Conservation (phyloP, 2,888 invertebrate species). For the Ptilodon capucinus region DNA sequence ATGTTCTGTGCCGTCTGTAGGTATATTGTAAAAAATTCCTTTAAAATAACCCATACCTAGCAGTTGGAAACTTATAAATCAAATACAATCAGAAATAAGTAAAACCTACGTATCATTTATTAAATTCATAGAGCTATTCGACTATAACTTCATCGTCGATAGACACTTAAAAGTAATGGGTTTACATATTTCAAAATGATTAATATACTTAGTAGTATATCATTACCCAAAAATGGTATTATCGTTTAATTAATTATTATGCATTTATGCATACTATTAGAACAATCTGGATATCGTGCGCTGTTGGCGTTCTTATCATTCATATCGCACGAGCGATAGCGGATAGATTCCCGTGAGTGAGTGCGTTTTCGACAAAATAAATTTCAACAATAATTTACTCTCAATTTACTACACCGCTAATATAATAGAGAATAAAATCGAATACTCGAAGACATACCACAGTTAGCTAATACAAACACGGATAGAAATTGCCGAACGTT, state of each 20-base stretch:
- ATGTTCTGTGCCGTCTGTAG: neutral
- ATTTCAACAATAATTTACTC: neutral
- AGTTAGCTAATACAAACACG: conserved; percentile 15
- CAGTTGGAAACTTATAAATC: too few relatives aligned
- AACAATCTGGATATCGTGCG: neutral
- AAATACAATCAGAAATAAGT: too few relatives aligned
- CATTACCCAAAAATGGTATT: neutral
- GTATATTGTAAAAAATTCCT: too few relatives aligned
- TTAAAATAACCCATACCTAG: too few relatives aligned
- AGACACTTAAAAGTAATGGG: too few relatives aligned
- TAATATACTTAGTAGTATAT: too few relatives aligned
- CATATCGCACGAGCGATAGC: neutral
- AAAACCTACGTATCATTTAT: too few relatives aligned
- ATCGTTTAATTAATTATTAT: neutral
- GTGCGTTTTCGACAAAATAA: neutral
- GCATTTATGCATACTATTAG: neutral
- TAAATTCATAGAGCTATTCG: too few relatives aligned
- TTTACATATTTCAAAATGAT: too few relatives aligned
- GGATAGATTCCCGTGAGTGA: neutral
- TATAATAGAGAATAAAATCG: conserved; percentile 9
- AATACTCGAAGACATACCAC: conserved; percentile 6
- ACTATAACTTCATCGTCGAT: too few relatives aligned
- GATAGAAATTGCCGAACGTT: conserved; percentile 40
- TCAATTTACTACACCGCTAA: neutral
- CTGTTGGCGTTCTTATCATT: neutral